These are phyloP conservation scores for Holocentrus rufus DNA, from an alignment of 2,797 vertebrate genomes.

Conservation along the genomic window DNA sequence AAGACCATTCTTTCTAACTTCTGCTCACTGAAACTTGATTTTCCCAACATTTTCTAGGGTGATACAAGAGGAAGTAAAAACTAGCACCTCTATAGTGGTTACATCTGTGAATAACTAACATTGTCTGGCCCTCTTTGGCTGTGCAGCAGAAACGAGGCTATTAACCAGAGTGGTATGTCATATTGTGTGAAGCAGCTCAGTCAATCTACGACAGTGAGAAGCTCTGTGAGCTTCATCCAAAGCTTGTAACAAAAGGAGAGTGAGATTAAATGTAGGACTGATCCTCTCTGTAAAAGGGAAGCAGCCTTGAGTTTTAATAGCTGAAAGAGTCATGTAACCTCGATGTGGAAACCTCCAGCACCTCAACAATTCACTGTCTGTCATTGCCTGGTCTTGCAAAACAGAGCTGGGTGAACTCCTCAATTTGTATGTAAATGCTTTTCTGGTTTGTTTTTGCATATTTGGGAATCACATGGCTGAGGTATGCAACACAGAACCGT, in stretches of 20 bases:
- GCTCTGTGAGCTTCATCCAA: constrained; percentile 70
- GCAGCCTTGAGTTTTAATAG: constrained; percentile 68
- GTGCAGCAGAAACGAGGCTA: constrained; percentile 59
- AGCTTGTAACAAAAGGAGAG: constrained; percentile 76
- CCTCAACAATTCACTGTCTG: constrained; percentile 48
- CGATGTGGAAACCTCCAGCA: constrained; percentile 54
- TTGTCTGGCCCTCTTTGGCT: constrained; percentile 12
- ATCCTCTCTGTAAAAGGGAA: constrained; percentile 65
- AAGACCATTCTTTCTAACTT: not conserved
- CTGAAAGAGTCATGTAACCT: constrained; percentile 68
- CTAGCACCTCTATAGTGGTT: not conserved
- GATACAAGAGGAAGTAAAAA: not conserved
- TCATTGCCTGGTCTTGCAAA: constrained; percentile 39
- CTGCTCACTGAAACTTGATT: not conserved
- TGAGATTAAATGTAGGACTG: constrained; percentile 73
- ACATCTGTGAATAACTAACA: constrained; percentile 33
- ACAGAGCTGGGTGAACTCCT: constrained; percentile 1
- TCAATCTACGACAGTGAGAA: constrained; percentile 64
- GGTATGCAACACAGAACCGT: not conserved
- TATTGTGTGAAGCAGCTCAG: constrained; percentile 66
- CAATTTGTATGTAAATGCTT: not conserved
- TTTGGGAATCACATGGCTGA: not conserved
- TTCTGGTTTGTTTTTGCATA: constrained; percentile 1
- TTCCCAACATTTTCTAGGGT: not conserved
- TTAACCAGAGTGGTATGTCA: constrained; percentile 69